phyloP scores from a whole-genome alignment of 2,888 invertebrate genomes.

The Arrhopalites spinosus region DNA sequence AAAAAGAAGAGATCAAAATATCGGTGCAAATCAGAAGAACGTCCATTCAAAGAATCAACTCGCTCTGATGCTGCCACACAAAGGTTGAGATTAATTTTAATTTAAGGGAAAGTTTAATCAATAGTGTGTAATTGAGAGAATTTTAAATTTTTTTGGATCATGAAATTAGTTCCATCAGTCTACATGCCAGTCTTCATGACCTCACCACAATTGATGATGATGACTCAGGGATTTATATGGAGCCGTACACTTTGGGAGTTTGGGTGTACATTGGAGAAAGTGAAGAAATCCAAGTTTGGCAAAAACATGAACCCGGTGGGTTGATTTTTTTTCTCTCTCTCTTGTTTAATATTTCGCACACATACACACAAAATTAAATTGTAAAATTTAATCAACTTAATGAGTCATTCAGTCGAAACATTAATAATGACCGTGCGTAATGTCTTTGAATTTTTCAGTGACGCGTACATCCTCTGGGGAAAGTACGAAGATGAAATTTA shows the following conservation, averaged over 20 bases:
- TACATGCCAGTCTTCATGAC: constrained; percentile 51
- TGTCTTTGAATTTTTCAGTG: too few species aligned
- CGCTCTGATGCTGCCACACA: constrained; percentile 51
- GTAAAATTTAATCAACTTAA: too few species aligned
- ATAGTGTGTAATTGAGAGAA: too few species aligned
- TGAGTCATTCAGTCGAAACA: too few species aligned
- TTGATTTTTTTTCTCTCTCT: constrained; percentile 60
- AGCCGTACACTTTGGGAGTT: constrained; percentile 71
- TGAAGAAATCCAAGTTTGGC: constrained; percentile 72
- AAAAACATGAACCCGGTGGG: constrained; percentile 58
- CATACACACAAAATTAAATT: too few species aligned
- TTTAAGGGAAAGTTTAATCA: too few species aligned
- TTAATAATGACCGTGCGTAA: too few species aligned
- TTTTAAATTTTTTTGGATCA: too few species aligned
- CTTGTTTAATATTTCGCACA: too few species aligned
- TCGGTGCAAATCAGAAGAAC: constrained; percentile 45
- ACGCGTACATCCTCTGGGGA: too few species aligned
- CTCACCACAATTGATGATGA: constrained; percentile 56
- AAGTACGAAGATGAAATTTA: too few species aligned
- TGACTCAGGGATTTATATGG: constrained; percentile 69
- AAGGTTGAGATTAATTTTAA: not conserved
- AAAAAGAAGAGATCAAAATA: constrained; percentile 38
- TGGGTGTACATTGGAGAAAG: constrained; percentile 79
- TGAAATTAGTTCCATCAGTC: constrained; percentile 49
- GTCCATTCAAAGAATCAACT: constrained; percentile 31